Evolutionary conservation across 2,113 vertebrate genomes (phyloP).

Genomic region (Campylomormyrus numenius): DNA sequence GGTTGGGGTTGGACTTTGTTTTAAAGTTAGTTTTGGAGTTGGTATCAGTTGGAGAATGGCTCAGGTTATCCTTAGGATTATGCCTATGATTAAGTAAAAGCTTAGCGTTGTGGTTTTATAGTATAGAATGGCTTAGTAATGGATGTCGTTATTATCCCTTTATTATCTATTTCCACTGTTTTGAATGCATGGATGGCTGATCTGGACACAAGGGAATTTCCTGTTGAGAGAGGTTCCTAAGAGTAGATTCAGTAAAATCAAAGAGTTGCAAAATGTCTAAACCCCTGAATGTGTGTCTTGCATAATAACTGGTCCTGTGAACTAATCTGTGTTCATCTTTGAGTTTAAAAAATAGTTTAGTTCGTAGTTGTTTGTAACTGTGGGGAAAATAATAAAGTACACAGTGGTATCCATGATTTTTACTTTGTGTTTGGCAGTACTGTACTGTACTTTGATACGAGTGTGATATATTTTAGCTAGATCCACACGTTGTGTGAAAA

Average conservation of each 20-base stretch:
- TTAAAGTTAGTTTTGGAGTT: background rate
- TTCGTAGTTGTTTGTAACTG: background rate
- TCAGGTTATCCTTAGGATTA: background rate
- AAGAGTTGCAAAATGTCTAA: background rate
- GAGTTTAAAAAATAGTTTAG: background rate
- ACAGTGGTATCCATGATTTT: background rate
- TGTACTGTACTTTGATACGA: background rate
- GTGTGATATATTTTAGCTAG: background rate
- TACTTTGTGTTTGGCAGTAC: background rate
- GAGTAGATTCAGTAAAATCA: background rate
- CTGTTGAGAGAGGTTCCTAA: background rate
- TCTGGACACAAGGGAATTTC: background rate
- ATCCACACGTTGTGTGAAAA: background rate
- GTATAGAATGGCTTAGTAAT: background rate
- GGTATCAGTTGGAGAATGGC: background rate
- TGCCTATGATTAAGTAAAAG: background rate
- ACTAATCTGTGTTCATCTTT: background rate
- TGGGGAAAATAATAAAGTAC: background rate
- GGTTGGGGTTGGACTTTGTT: background rate
- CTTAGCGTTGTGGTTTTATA: background rate
- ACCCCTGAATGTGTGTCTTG: background rate
- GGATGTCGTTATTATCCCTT: background rate
- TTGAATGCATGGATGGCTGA: background rate
- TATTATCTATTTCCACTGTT: background rate
- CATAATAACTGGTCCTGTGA: background rate